These are phyloP conservation scores for Apis dorsata DNA, from an alignment of 1,140 invertebrate species.

Conservation along the genomic window DNA sequence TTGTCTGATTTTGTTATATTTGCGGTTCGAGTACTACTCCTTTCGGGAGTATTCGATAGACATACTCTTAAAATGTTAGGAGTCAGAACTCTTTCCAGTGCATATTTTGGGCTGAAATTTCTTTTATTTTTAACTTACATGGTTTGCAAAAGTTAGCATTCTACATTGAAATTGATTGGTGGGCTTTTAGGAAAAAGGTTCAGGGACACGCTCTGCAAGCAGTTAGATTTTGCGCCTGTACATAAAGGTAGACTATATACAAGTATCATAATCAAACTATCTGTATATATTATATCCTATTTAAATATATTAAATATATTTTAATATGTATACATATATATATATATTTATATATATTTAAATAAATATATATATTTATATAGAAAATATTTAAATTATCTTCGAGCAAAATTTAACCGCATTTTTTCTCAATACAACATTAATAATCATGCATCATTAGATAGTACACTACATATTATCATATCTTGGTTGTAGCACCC, in stretches of 20 bases:
- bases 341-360: neutral
- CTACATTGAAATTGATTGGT: conserved; percentile 77
- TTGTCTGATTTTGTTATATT: conserved; percentile 63
- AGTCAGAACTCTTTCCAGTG: conserved; percentile 19
- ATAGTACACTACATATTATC: conserved; percentile 3
- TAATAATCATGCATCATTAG: conserved; percentile 27
- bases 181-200: conserved; percentile 72
- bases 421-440: conserved; percentile 19
- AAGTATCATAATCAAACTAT: conserved; percentile 29
- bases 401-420: conserved; percentile 28
- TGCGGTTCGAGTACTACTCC: conserved; percentile 41
- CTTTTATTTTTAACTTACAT: conserved; percentile 43
- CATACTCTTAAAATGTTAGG: conserved; percentile 43
- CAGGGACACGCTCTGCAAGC: conserved; percentile 69
- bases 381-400: conserved; percentile 14
- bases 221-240: conserved; percentile 34
- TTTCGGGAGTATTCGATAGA: conserved; percentile 5
- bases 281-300: neutral
- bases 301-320: neutral
- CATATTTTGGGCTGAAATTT: conserved; percentile 33
- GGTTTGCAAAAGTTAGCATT: conserved; percentile 71
- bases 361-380: neutral
- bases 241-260: conserved; percentile 29
- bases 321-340: neutral
- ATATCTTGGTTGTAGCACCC: conserved; percentile 44